Percentiles rank a stretch among this genome's conserved stretches.
phyloP scores from a whole-genome alignment of 2,888 invertebrate species.

The Gastrophysa polygoni region DNA sequence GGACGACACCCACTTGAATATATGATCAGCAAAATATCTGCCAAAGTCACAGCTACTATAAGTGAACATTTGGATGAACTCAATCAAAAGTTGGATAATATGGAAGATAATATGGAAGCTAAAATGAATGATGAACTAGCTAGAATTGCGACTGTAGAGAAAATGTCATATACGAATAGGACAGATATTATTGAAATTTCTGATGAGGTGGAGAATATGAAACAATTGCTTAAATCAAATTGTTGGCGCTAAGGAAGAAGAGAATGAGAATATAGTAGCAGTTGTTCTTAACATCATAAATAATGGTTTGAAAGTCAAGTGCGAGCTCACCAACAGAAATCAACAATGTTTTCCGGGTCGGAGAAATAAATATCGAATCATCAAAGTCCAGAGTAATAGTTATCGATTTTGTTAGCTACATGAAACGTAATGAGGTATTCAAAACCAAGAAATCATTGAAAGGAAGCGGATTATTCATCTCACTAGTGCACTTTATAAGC shows the following conservation, averaged over 20 bases:
- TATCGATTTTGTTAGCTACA: too few species aligned
- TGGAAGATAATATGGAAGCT: too few species aligned
- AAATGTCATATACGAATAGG: background rate
- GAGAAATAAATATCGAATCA: too few species aligned
- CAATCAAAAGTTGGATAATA: conserved; percentile 1
- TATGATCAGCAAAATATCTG: conserved; percentile 5
- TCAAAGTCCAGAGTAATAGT: too few species aligned
- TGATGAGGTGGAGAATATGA: background rate
- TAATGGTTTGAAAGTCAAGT: conserved; percentile 3
- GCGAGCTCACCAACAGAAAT: too few species aligned
- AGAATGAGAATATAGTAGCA: background rate
- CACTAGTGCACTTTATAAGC: conserved; percentile 4
- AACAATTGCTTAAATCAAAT: background rate
- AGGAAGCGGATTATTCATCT: too few species aligned
- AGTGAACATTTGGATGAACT: background rate
- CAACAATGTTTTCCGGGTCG: too few species aligned
- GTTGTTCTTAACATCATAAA: conserved; percentile 3
- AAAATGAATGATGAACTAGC: background rate
- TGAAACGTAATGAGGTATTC: too few species aligned
- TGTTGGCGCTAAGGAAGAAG: background rate
- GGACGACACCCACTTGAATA: background rate
- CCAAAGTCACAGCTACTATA: background rate
- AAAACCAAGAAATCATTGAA: too few species aligned
- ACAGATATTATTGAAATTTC: background rate
- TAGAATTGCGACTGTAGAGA: background rate